These are phyloP conservation scores for Phenganax stokvisi DNA, from an alignment of 92 coral and sea anemone species.

Conservation along the genomic window DNA sequence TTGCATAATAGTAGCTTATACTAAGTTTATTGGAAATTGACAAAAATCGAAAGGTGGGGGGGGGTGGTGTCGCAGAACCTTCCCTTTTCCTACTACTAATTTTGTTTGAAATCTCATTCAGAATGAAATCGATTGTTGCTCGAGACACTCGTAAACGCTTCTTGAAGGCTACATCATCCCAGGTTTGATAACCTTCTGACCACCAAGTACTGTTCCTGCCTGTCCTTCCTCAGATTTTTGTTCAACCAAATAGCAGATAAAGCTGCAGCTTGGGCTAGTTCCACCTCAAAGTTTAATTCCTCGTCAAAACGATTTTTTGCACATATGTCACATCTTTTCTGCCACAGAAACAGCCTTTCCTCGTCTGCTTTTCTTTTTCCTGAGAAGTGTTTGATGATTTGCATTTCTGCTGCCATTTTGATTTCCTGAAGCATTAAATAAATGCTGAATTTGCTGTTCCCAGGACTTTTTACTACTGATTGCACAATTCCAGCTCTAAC, in stretches of 20 bases:
- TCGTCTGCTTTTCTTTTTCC: slow-evolving; percentile 21
- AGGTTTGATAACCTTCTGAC: slow-evolving; percentile 43
- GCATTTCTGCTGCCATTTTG: slow-evolving; percentile 33
- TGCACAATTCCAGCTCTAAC: background rate
- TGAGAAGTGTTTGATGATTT: slow-evolving; percentile 27
- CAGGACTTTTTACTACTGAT: background rate
- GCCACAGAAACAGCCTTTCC: slow-evolving; percentile 19
- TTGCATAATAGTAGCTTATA: too few species aligned
- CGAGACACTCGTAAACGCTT: slow-evolving; percentile 19
- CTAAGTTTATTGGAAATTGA: too few species aligned
- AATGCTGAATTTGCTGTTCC: background rate
- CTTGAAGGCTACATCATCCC: slow-evolving; percentile 43
- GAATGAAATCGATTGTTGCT: slow-evolving; percentile 38
- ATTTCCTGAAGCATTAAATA: too few species aligned
- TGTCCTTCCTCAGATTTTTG: slow-evolving; percentile 36
- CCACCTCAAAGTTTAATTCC: slow-evolving; percentile 33
- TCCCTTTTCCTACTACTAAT: slow-evolving; percentile 9
- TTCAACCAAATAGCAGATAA: slow-evolving; percentile 41
- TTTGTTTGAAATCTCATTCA: slow-evolving; percentile 11
- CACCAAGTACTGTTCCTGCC: slow-evolving; percentile 36
- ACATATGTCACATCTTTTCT: background rate
- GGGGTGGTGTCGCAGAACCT: slow-evolving; percentile 35
- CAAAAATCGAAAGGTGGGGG: slow-evolving; percentile 16
- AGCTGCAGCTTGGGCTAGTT: slow-evolving; percentile 46
- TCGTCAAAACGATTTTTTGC: slow-evolving; percentile 21